Percentiles rank a stretch among this genome's conserved stretches.
These are phyloP conservation scores for Coendou prehensilis DNA, from an alignment of 2,797 vertebrate genomes.

Conservation along the genomic window DNA sequence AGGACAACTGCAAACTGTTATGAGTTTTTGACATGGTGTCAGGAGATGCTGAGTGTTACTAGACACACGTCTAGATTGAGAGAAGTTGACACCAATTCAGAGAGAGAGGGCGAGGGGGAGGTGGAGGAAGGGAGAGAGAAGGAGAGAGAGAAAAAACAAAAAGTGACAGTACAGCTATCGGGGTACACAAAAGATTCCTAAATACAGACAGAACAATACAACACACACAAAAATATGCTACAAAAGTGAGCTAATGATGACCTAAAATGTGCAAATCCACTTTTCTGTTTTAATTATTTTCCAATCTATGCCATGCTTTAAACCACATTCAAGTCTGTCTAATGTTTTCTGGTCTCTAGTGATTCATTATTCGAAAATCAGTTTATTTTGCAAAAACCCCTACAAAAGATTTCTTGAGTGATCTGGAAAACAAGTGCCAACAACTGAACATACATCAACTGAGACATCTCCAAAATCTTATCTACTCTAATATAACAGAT, in stretches of 20 bases:
- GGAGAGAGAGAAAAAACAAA: background rate
- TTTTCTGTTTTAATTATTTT: conserved; percentile 48
- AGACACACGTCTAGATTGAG: background rate
- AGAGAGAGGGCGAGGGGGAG: background rate
- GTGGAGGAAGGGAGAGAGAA: too few relatives aligned
- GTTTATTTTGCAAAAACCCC: background rate
- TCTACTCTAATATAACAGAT: background rate
- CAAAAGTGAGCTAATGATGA: background rate
- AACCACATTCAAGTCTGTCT: background rate
- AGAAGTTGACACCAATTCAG: background rate
- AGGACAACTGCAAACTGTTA: background rate
- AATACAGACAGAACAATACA: background rate
- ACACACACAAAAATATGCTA: background rate
- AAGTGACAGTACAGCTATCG: background rate
- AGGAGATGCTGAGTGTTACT: background rate
- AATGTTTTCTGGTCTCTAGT: background rate
- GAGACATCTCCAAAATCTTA: background rate
- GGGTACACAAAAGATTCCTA: background rate
- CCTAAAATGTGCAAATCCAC: background rate
- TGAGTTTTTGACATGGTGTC: background rate
- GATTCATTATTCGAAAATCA: background rate
- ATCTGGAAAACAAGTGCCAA: background rate
- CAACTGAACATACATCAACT: background rate
- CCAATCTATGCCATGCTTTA: background rate
- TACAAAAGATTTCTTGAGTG: background rate